Percentiles rank a stretch among this genome's conserved stretches.
Conservation (phyloP, 2,113 vertebrate species). For the Microtus pennsylvanicus region DNA sequence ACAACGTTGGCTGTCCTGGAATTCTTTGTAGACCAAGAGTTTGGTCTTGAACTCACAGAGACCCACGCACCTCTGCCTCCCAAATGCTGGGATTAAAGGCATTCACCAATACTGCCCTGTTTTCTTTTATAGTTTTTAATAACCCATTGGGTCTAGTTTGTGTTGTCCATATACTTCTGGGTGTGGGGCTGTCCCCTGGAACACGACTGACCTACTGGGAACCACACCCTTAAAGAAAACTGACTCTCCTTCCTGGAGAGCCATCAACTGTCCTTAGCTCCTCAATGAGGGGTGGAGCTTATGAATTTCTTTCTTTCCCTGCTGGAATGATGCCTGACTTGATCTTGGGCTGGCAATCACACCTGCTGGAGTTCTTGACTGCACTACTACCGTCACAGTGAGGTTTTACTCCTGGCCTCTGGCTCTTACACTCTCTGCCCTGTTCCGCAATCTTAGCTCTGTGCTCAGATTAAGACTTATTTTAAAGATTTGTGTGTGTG, state of each 20-base stretch:
- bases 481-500: background rate
- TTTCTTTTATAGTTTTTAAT: background rate
- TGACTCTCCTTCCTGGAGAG: background rate
- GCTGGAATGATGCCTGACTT: background rate
- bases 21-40: background rate
- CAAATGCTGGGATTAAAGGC: background rate
- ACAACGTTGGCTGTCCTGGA: background rate
- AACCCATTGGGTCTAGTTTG: background rate
- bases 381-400: background rate
- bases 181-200: background rate
- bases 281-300: background rate
- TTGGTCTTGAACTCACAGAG: background rate
- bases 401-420: background rate
- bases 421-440: background rate
- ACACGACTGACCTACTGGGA: background rate
- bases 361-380: background rate
- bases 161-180: no score
- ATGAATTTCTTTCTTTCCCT: background rate
- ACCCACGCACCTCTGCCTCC: background rate
- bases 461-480: background rate
- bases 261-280: background rate
- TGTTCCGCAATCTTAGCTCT: background rate
- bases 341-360: background rate
- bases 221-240: background rate
- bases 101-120: fast-evolving